phyloP scores from a whole-genome alignment of 2,888 invertebrate genomes.

The Uropetala carovei region DNA sequence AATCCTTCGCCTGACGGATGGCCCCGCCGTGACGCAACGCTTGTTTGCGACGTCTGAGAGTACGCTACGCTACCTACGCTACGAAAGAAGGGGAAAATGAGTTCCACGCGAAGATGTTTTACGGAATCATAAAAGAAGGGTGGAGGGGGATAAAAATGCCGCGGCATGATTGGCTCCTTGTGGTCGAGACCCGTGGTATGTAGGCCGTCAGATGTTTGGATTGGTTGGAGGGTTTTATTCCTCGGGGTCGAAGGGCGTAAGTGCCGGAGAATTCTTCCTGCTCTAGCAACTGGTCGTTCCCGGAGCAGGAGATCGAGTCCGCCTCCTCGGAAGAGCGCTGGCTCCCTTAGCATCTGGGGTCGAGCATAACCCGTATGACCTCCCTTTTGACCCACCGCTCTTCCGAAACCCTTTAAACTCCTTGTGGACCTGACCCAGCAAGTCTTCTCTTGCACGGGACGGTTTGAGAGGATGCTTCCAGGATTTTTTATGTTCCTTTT shows the following conservation, averaged over 20 bases:
- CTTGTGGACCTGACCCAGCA: too few species aligned
- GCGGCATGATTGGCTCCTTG: constrained; percentile 19
- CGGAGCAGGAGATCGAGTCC: neutral
- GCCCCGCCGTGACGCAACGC: neutral
- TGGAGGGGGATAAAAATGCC: neutral
- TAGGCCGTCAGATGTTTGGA: neutral
- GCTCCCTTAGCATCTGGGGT: too few species aligned
- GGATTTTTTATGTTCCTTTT: too few species aligned
- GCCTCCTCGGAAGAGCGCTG: neutral
- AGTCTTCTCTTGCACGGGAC: too few species aligned
- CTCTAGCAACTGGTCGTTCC: neutral
- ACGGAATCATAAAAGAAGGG: constrained; percentile 25
- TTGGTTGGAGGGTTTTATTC: constrained; percentile 44
- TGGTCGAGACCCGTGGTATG: neutral
- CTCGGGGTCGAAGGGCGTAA: neutral
- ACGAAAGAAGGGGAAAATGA: neutral
- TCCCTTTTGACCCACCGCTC: too few species aligned
- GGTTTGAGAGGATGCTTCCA: too few species aligned
- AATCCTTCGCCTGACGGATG: neutral
- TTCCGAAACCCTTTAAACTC: too few species aligned
- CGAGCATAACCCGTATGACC: too few species aligned
- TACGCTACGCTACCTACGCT: neutral
- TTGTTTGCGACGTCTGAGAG: too few species aligned
- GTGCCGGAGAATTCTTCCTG: neutral
- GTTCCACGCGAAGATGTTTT: neutral